Conservation (phyloP, 1,140 invertebrate genomes). For the Arctopsyche grandis region DNA sequence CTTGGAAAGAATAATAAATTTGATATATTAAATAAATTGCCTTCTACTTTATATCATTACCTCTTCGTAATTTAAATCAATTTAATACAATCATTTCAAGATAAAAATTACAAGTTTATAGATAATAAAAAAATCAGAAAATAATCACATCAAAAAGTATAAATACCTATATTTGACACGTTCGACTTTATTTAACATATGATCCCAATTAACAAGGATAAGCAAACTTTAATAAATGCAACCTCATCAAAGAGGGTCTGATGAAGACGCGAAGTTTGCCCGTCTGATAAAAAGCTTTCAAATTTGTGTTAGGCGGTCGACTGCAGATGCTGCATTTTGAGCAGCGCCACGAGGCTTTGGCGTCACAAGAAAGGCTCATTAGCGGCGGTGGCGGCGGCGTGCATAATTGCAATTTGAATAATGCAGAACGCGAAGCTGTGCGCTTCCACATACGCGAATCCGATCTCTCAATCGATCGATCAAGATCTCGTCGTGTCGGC, state of each 20-base stretch:
- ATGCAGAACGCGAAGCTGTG: not conserved
- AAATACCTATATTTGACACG: too few relatives aligned
- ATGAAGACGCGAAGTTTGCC: not conserved
- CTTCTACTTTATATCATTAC: not conserved
- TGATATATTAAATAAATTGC: not conserved
- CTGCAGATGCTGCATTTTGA: not conserved
- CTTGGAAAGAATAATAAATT: not conserved
- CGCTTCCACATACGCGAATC: not conserved
- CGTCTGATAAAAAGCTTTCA: not conserved
- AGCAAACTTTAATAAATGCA: too few relatives aligned
- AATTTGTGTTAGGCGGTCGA: not conserved
- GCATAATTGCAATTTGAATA: conserved; percentile 40
- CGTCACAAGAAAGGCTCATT: conserved; percentile 32
- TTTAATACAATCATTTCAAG: too few relatives aligned
- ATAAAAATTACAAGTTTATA: too few relatives aligned
- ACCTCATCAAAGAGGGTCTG: too few relatives aligned
- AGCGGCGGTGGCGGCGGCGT: conserved; percentile 15
- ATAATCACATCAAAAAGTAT: too few relatives aligned
- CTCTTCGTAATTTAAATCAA: not conserved
- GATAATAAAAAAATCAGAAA: too few relatives aligned
- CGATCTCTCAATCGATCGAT: not conserved
- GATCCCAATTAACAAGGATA: too few relatives aligned
- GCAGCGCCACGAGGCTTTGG: not conserved
- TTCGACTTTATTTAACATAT: too few relatives aligned
- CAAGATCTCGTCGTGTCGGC: not conserved